Evolutionary conservation across 1,140 invertebrate species (phyloP), one percentile per base, ranked within the genome.

Genomic region (Hycleus phaleratus): DNA sequence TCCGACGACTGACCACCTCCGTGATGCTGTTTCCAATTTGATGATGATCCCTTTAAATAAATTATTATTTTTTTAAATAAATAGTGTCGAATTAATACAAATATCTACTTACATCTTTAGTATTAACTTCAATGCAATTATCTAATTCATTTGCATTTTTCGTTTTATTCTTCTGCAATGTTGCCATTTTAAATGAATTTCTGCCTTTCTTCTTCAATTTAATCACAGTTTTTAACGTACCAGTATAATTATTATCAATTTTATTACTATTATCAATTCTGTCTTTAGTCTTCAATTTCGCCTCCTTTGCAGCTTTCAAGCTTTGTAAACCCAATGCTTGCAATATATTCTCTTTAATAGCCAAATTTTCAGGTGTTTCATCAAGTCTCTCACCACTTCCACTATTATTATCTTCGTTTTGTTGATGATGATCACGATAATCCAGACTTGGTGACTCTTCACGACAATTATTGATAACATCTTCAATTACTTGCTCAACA

Each of bases 191-290:
- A 46, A 90, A 71, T 0, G 85, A 83, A 56, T 82, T 86, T 43
- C 85, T 78, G 38, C 78, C 79, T 54, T 85, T 85, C 56, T 80
- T 78, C 39, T 78, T 85, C 47, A 86, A 65, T 71, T 89, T 87
- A 55, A 91, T 90, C 42, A 90, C 82, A 18, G 87, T 88, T 66
- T 90, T 91, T 42, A 90, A 67, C 0, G 87, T 88, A 2, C 87
- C 87, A 3, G 86, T 87, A 61, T 85, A 88, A 42, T 42, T 42
- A 42, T 42, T 42, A 42, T 78, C 76, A 44, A 71, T 44, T 76
- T 71, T 38, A 76, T 73, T 38, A 76, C 74, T 10, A 67, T 70
- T 18, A 18, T 18, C 18, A 18, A 18, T 18, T 58, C 84, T 83
- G 40, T 81, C 78, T 49, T 78, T 78, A n/a, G 75, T 81, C 43